Evolutionary conservation across 2,888 invertebrate genomes (phyloP).

Genomic region (Oeneis ivallda): DNA sequence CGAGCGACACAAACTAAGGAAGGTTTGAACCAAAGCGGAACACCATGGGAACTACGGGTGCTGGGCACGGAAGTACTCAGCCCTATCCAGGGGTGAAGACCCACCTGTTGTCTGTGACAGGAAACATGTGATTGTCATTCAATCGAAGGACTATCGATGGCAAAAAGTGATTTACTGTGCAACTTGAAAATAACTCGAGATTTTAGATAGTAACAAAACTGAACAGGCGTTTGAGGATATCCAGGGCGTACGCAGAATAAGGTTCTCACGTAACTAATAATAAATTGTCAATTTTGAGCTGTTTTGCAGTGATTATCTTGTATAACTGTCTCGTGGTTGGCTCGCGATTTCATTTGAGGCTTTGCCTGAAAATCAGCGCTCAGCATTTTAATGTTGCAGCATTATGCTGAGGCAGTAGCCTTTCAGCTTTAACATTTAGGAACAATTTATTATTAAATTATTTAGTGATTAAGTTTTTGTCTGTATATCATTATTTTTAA

Average conservation of each 20-base stretch:
- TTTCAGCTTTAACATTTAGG: too few relatives aligned
- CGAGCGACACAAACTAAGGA: conserved; percentile 38
- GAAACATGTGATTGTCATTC: conserved; percentile 37
- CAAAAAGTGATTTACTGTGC: conserved; percentile 12
- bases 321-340: too few relatives aligned
- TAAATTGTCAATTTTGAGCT: too few relatives aligned
- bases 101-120: conserved; percentile 51
- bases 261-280: background rate
- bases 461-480: too few relatives aligned
- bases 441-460: too few relatives aligned
- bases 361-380: too few relatives aligned
- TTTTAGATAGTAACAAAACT: conserved; percentile 7
- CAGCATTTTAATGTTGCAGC: too few relatives aligned
- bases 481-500: background rate
- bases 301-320: too few relatives aligned
- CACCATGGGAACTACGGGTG: conserved; percentile 36
- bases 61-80: conserved; percentile 41
- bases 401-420: too few relatives aligned
- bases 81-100: conserved; percentile 51
- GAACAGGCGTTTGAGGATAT: conserved; percentile 5
- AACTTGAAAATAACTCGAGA: background rate
- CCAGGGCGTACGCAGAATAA: background rate
- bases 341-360: too few relatives aligned
- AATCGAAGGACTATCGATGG: conserved; percentile 24
- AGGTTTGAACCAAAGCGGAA: background rate